Evolutionary conservation across 2,888 invertebrate genomes (phyloP), one percentile per base, ranked within the genome.

Genomic region (Atethmia centrago): DNA sequence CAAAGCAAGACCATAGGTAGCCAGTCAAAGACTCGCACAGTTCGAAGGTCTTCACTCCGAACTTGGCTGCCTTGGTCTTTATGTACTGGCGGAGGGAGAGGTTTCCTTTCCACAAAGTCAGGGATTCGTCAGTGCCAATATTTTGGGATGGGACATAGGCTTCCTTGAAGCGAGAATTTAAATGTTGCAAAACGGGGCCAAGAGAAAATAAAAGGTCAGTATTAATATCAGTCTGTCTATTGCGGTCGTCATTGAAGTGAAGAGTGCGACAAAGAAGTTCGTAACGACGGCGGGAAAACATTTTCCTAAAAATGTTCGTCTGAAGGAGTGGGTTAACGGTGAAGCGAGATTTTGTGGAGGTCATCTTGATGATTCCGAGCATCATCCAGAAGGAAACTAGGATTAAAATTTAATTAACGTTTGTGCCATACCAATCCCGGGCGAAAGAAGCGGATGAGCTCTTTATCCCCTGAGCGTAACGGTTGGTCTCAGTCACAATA

Each of bases 401-500:
- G 53, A 53, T 12, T 25, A 53, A 53, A 25, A 53, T 40, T 40
- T 61, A 40, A 14, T 61, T 40, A 61, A 61, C 3, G 5, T 61
- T 61, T 14, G 59, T 61, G 40, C 40, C 59, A 61, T 61, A 40
- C 59, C 59, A 61, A n/a, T n/a, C n/a, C n/a, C n/a, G n/a, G n/a
- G n/a, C n/a, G n/a, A n/a, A n/a, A n/a, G n/a, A n/a, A n/a, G n/a
- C 16, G 16, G 40, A 61, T n/a, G 40, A n/a, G 1, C n/a, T n/a
- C n/a, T 10, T 36, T 14, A 61, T n/a, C n/a, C 16, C n/a, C n/a
- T 40, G 59, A 16, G 40, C 59, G 16, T 40, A 9, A 9, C 40
- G 59, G 40, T 61, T 61, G 3, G 61, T 61, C n/a, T n/a, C n/a
- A n/a, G n/a, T n/a, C n/a, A n/a, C n/a, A n/a, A n/a, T n/a, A n/a